Evolutionary conservation across 2,113 vertebrate species (phyloP).

Genomic region (Crocuta crocuta): DNA sequence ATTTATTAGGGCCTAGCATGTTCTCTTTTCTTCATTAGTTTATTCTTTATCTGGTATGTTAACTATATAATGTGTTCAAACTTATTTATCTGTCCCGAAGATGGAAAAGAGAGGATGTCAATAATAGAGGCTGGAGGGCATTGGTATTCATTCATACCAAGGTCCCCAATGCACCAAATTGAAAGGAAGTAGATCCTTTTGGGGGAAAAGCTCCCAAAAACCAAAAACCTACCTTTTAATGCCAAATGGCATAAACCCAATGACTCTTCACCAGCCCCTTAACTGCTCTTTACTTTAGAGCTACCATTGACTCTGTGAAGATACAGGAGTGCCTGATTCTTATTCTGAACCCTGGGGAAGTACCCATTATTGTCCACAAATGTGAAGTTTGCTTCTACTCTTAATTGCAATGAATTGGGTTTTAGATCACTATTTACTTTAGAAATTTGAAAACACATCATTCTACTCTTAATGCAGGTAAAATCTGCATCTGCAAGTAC

Average conservation of each 20-base stretch:
- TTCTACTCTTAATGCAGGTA: not conserved
- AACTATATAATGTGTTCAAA: not conserved
- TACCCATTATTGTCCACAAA: not conserved
- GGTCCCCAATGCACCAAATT: not conserved
- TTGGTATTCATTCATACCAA: not conserved
- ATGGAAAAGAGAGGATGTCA: not conserved
- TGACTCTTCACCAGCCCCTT: not conserved
- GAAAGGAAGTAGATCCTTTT: not conserved
- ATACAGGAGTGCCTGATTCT: not conserved
- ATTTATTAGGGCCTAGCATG: not conserved
- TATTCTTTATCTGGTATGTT: not conserved
- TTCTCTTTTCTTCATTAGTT: not conserved
- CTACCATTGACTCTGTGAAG: not conserved
- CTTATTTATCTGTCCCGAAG: too few species aligned
- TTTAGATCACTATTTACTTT: not conserved
- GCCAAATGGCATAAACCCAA: not conserved
- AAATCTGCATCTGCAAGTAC: not conserved
- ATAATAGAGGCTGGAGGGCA: not conserved
- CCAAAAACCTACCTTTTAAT: not conserved
- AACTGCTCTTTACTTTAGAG: not conserved
- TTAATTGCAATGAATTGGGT: not conserved
- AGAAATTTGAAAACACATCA: not conserved
- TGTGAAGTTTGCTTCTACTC: not conserved
- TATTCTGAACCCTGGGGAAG: not conserved
- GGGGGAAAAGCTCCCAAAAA: too few species aligned